A percentile compares a stretch with the other conserved stretches of the same genome.
Conservation (phyloP, 2,888 invertebrate genomes). For the Timema podura region DNA sequence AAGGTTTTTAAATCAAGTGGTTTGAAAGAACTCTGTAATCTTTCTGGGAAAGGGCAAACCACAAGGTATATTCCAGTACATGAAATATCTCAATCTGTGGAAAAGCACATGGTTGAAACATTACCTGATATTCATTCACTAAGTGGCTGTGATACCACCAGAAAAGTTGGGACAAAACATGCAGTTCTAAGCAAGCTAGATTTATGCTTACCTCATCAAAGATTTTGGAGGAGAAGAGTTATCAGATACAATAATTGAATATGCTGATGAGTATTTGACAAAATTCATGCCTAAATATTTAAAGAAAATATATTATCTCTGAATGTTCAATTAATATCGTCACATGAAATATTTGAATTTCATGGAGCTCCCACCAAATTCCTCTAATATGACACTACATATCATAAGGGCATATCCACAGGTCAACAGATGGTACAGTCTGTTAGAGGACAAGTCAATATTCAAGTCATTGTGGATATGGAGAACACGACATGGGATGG, state of each 20-base stretch:
- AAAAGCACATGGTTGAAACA: not conserved
- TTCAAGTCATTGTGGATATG: no score
- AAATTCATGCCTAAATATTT: not conserved
- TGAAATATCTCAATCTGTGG: not conserved
- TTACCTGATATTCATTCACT: not conserved
- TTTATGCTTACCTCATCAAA: not conserved
- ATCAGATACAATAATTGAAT: not conserved
- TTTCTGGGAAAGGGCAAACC: not conserved
- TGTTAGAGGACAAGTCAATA: no score
- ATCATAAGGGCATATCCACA: slow-evolving; percentile 1
- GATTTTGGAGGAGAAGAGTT: not conserved
- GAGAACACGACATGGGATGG: no score
- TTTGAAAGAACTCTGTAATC: not conserved
- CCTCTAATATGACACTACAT: not conserved
- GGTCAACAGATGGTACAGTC: not conserved
- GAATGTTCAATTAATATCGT: not conserved
- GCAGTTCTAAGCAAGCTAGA: not conserved
- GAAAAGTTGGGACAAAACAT: not conserved
- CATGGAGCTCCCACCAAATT: not conserved
- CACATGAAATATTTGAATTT: not conserved
- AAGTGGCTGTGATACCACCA: not conserved
- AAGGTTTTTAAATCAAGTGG: not conserved
- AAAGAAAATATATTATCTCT: not conserved
- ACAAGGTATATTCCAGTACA: not conserved
- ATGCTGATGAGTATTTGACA: not conserved